These are phyloP conservation scores for Drosophila ambigua DNA, from an alignment of 1,140 invertebrate genomes.

Conservation along the genomic window DNA sequence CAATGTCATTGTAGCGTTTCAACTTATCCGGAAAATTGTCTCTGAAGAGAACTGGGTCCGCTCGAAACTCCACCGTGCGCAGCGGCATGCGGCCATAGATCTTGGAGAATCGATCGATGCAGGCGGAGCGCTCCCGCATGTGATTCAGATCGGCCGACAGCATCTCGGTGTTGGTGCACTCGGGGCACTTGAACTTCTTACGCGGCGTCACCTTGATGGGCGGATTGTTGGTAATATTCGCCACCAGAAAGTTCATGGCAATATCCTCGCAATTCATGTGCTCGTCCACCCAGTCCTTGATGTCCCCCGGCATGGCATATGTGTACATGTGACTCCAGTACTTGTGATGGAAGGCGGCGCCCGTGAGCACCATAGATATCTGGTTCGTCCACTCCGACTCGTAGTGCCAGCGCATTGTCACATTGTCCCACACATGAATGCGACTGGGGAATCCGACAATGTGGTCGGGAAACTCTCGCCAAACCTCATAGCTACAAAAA, in stretches of 20 bases:
- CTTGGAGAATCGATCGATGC: constrained; percentile 93
- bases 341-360: constrained; percentile 97
- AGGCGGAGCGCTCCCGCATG: constrained; percentile 96
- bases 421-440: constrained; percentile 95
- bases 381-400: constrained; percentile 98
- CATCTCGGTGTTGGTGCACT: constrained; percentile 97
- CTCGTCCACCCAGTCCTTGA: constrained; percentile 93
- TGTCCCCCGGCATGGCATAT: constrained; percentile 90
- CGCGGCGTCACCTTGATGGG: constrained; percentile 98
- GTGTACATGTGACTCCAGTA: constrained; percentile 96
- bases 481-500: constrained; percentile 88
- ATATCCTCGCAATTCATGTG: constrained; percentile 98
- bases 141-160: constrained; percentile 95
- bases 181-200: constrained; percentile 99
- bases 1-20: constrained; percentile 96
- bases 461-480: constrained; percentile 96
- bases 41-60: constrained; percentile 96
- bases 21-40: constrained; percentile 94
- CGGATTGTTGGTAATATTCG: constrained; percentile 95
- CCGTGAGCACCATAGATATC: constrained; percentile 96
- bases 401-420: constrained; percentile 92
- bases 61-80: constrained; percentile 94
- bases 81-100: constrained; percentile 95
- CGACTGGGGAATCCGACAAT: constrained; percentile 96
- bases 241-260: constrained; percentile 96